These are phyloP conservation scores for Minunthozetes semirufus DNA, from an alignment of 2,888 invertebrate species.

Conservation along the genomic window DNA sequence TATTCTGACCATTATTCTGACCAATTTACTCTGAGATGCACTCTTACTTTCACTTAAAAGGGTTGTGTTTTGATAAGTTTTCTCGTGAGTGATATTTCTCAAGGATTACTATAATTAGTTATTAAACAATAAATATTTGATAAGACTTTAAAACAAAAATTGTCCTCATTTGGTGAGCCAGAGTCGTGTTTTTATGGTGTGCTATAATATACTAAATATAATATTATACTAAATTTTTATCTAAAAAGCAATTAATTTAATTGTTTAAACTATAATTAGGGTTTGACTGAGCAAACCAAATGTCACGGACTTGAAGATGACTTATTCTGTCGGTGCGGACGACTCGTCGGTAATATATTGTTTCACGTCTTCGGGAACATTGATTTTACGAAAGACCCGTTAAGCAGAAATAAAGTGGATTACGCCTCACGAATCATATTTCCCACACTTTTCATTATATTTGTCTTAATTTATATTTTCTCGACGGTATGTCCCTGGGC, in stretches of 20 bases:
- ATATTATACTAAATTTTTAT: too few species aligned
- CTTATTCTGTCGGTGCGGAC: not conserved
- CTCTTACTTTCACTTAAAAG: too few species aligned
- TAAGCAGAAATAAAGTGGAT: constrained; percentile 37
- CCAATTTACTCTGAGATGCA: too few species aligned
- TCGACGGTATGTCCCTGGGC: constrained; percentile 21
- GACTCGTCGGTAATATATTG: constrained; percentile 18
- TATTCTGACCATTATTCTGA: too few species aligned
- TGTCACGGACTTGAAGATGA: not conserved
- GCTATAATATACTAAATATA: too few species aligned
- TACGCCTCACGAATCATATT: constrained; percentile 36
- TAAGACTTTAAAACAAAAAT: not conserved
- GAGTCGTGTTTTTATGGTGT: not conserved
- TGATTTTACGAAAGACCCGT: constrained; percentile 33
- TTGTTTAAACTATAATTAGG: not conserved
- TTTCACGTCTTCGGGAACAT: constrained; percentile 31
- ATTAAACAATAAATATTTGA: too few species aligned
- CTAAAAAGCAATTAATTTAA: too few species aligned
- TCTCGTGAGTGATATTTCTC: too few species aligned
- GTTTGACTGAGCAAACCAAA: constrained; percentile 1
- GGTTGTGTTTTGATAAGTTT: too few species aligned
- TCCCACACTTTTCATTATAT: constrained; percentile 31
- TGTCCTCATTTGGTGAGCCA: not conserved
- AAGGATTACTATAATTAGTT: too few species aligned
- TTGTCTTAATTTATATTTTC: constrained; percentile 35